Evolutionary conservation across 2,113 vertebrate genomes (phyloP).

Genomic region (Dermatemys mawii): DNA sequence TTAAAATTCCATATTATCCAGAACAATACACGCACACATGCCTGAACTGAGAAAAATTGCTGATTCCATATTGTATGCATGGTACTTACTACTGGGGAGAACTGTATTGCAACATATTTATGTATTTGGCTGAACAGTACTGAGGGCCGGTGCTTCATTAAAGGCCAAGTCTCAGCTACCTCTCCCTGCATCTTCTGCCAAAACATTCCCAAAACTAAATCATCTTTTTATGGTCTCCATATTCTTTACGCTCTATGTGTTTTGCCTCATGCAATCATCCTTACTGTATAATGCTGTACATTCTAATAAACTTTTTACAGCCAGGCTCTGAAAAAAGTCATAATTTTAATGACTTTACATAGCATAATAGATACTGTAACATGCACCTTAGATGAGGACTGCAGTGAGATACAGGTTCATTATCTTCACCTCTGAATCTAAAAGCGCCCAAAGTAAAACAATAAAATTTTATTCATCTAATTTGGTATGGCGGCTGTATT

Average conservation of each 20-base stretch:
- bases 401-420: not conserved
- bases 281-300: not conserved
- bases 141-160: not conserved
- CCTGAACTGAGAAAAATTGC: not conserved
- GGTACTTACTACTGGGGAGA: not conserved
- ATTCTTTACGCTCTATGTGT: rapidly evolving
- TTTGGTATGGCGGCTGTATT: not conserved
- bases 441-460: not conserved
- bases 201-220: not conserved
- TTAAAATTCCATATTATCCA: not conserved
- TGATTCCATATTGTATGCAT: not conserved
- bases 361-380: not conserved
- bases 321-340: not conserved
- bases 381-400: not conserved
- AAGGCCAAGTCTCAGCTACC: not conserved
- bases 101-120: not conserved
- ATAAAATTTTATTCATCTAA: not conserved
- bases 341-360: conserved; percentile 17
- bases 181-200: not conserved
- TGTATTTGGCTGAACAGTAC: not conserved
- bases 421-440: not conserved
- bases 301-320: not conserved
- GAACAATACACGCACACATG: not conserved
- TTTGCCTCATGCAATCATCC: not conserved
- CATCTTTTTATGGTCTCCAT: not conserved